phyloP scores from a whole-genome alignment of 2,888 invertebrate genomes.

The Meteorus colon region DNA sequence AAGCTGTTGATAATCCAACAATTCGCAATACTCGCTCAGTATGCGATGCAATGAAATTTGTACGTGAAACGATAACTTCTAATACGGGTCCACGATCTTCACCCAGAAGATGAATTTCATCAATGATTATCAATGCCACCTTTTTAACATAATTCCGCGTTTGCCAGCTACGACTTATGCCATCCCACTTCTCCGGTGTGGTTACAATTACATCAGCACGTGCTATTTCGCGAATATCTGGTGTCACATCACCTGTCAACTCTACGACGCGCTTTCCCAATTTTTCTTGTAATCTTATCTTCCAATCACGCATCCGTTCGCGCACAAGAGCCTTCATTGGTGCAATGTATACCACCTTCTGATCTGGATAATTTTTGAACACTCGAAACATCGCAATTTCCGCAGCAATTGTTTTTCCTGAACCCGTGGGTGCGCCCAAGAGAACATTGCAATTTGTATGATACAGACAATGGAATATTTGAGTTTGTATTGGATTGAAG shows the following conservation, averaged over 20 bases:
- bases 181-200: conserved; percentile 99
- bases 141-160: conserved; percentile 94
- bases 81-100: conserved; percentile 92
- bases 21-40: conserved; percentile 89
- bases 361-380: conserved; percentile 85
- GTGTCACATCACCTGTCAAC: conserved; percentile 94
- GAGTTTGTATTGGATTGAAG: conserved; percentile 99
- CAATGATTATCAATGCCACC: conserved; percentile 94
- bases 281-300: conserved; percentile 82
- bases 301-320: conserved; percentile 98
- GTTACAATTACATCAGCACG: conserved; percentile 95
- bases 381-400: conserved; percentile 97
- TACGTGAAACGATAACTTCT: conserved; percentile 98
- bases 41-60: conserved; percentile 95
- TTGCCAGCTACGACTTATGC: conserved; percentile 98
- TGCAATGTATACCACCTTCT: conserved; percentile 97
- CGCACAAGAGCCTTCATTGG: conserved; percentile 98
- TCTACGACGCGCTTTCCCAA: conserved; percentile 92
- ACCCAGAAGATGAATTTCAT: conserved; percentile 98
- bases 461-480: conserved; percentile 97
- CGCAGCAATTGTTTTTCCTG: conserved; percentile 98
- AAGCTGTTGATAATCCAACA: conserved; percentile 96
- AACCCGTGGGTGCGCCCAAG: conserved; percentile 96
- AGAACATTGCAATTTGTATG: conserved; percentile 95
- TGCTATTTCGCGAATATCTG: conserved; percentile 88